Conservation (phyloP, 2,888 invertebrate genomes). For the Dyspetes luteomarginatus region DNA sequence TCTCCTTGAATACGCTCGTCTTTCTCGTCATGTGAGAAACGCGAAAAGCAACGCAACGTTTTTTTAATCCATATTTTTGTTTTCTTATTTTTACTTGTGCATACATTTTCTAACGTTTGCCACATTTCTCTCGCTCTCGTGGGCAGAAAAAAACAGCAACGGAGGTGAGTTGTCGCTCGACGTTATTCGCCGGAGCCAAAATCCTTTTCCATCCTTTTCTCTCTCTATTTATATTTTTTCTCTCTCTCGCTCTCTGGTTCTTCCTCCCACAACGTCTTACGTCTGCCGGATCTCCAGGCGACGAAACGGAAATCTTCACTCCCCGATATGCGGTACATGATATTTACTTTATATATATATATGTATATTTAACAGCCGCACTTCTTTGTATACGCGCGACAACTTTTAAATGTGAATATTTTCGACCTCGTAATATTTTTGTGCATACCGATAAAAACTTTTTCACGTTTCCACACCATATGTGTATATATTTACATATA, state of each 20-base stretch:
- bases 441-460: conserved; percentile 7
- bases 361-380: conserved; percentile 8
- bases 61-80: neutral
- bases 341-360: conserved; percentile 55
- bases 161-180: conserved; percentile 17
- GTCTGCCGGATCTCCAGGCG: conserved; percentile 46
- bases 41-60: neutral
- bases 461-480: neutral
- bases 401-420: conserved; percentile 39
- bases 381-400: conserved; percentile 2
- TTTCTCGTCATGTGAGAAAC: conserved; percentile 30
- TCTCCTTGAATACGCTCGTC: conserved; percentile 67
- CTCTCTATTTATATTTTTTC: conserved; percentile 3
- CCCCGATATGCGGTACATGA: conserved; percentile 51
- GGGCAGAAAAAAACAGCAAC: conserved; percentile 59
- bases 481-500: too few relatives aligned
- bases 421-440: conserved; percentile 44
- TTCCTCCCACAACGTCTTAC: conserved; percentile 6
- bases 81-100: conserved; percentile 25
- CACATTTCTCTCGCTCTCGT: conserved; percentile 52
- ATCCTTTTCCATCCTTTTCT: conserved; percentile 13
- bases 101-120: conserved; percentile 27
- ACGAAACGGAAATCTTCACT: conserved; percentile 56
- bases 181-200: conserved; percentile 53
- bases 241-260: neutral